Evolutionary conservation across 2,113 vertebrate species (phyloP).

Genomic region (Saguinus midas): DNA sequence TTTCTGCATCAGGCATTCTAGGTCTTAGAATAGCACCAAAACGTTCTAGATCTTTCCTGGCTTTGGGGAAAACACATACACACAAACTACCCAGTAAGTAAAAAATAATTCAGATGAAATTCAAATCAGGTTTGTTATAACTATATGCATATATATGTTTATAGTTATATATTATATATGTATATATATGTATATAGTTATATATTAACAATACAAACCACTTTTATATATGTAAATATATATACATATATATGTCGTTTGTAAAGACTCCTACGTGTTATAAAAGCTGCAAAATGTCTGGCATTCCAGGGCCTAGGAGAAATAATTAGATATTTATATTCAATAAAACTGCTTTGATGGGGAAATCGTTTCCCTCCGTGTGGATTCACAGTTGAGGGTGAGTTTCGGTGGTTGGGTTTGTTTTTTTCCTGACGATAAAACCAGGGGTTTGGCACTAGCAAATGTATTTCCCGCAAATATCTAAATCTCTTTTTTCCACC

Average conservation of each 20-base stretch:
- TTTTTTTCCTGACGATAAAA: constrained; percentile 78
- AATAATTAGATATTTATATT: constrained; percentile 86
- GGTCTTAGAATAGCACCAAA: constrained; percentile 20
- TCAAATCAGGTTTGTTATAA: constrained; percentile 69
- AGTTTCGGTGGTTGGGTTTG: constrained; percentile 82
- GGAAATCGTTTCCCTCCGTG: constrained; percentile 77
- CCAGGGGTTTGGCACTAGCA: constrained; percentile 75
- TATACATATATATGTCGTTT: constrained; percentile 20
- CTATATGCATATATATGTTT: neutral
- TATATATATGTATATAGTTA: neutral
- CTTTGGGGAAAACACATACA: neutral
- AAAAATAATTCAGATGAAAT: constrained; percentile 64
- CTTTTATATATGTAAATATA: neutral
- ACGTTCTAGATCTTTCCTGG: neutral
- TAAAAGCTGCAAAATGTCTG: constrained; percentile 80
- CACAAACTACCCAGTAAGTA: constrained; percentile 2
- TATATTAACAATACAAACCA: neutral
- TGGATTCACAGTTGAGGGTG: constrained; percentile 75
- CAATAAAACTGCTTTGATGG: constrained; percentile 86
- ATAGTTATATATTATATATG: too few species aligned
- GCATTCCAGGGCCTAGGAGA: constrained; percentile 73
- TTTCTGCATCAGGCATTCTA: neutral
- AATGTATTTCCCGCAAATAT: constrained; percentile 77
- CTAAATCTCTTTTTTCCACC: constrained; percentile 73
- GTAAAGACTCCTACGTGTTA: constrained; percentile 79